Base-by-base conservation (phyloP, 1,140 invertebrate species). In the Aphelinus atriplicis region DNA sequence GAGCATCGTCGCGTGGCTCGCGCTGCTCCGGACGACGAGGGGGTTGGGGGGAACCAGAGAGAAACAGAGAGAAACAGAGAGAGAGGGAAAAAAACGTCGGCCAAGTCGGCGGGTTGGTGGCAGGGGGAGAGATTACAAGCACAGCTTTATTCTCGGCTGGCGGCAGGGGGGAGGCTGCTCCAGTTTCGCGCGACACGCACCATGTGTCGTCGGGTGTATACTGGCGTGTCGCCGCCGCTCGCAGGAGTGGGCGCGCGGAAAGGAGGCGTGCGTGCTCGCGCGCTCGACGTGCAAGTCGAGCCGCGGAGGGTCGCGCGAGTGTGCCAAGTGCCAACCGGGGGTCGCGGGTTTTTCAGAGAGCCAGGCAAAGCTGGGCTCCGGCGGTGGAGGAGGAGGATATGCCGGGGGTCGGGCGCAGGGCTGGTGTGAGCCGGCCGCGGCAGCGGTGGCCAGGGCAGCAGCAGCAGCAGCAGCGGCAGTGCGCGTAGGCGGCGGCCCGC, bases 301-400 rank as follows among this genome's bases (percentile, higher is more conserved):
- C 55, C 9, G 7, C 48, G 51, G 58, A 3, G 58, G 67, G 65
- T 9, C 51, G 56, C 51, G 76, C 46, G 58, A 71, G 43, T 79
- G 80, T 67, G 78, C 67, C 55, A 78, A 84, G 75, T 73, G 78
- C 78, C 82, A 80, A 86, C 82, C 84, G 81, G 84, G 84, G 86
- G 77, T 79, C 75, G 72, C 73, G 71, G 50, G 71, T 61, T 65
- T 45, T n/a, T 9, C 26, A 68, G 51, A 45, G 10, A 9, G 51
- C 50, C 51, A 76, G 51, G 60, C 62, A 61, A 74, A 68, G 68
- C 74, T 78, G 73, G 61, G 58, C 72, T 57, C 72, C 68, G 64
- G 65, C 69, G 62, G 58, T 60, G 57, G 60, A 75, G 60, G 58
- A 60, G 58, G 64, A 78, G 45, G 73, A 56, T 43, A 43, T 47